Percentiles rank a stretch among this genome's conserved stretches.
Evolutionary conservation across 2,113 vertebrate genomes (phyloP).

Genomic region (Oncorhynchus masou): DNA sequence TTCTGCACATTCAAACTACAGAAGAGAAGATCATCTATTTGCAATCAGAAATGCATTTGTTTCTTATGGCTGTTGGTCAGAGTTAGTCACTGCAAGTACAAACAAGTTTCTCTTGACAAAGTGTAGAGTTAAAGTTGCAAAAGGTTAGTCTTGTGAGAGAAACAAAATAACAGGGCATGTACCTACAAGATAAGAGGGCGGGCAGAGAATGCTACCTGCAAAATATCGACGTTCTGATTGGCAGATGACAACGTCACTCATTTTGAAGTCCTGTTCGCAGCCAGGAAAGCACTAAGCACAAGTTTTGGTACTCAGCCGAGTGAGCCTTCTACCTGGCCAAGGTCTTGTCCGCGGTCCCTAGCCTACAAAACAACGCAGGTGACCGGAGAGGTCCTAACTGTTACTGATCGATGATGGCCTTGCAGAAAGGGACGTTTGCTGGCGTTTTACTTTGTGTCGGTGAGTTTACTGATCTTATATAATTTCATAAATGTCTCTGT

Average conservation of each 20-base stretch:
- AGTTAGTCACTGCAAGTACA: too few species aligned
- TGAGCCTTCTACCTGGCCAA: background rate
- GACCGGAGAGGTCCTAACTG: background rate
- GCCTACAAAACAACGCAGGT: background rate
- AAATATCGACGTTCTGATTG: slow-evolving; percentile 35
- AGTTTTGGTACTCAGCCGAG: slow-evolving; percentile 17
- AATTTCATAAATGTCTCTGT: too few species aligned
- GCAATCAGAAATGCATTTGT: too few species aligned
- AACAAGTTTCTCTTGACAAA: too few species aligned
- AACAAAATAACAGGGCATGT: slow-evolving; percentile 24
- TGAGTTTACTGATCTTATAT: slow-evolving; percentile 44
- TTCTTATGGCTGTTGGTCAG: too few species aligned
- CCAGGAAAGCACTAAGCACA: background rate
- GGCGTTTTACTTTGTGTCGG: slow-evolving; percentile 39
- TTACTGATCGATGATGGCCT: background rate
- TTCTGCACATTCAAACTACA: too few species aligned
- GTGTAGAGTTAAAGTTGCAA: background rate
- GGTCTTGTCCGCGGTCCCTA: background rate
- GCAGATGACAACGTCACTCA: slow-evolving; percentile 36
- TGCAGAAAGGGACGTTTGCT: slow-evolving; percentile 7
- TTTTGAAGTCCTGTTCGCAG: fast-evolving
- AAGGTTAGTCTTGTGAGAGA: background rate
- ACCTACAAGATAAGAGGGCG: slow-evolving; percentile 25
- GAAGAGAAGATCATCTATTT: too few species aligned
- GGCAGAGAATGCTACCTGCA: slow-evolving; percentile 20